Conservation (phyloP, 2,113 vertebrate species). For the human region GRCh38 chr3:162560001-162560500, state of each 20-base stretch:
- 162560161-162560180: neutral
- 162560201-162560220: neutral
- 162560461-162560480: constrained; percentile 54
- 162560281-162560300: neutral
- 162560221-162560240: neutral
- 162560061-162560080: neutral
- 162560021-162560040: neutral
- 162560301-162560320: neutral
- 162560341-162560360: neutral
- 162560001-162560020: neutral
- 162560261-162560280: neutral
- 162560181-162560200: neutral
- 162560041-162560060: neutral
- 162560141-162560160: neutral
- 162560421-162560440: constrained; percentile 1
- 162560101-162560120: neutral
- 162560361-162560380: constrained; percentile 13
- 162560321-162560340: neutral
- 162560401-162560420: neutral
- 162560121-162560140: neutral
- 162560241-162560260: neutral
- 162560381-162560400: neutral
- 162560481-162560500: constrained; percentile 9
- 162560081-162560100: neutral
- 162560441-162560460: constrained; percentile 41